These are phyloP conservation scores for Pollenia amentaria DNA, from an alignment of 2,888 invertebrate genomes.

Conservation along the genomic window DNA sequence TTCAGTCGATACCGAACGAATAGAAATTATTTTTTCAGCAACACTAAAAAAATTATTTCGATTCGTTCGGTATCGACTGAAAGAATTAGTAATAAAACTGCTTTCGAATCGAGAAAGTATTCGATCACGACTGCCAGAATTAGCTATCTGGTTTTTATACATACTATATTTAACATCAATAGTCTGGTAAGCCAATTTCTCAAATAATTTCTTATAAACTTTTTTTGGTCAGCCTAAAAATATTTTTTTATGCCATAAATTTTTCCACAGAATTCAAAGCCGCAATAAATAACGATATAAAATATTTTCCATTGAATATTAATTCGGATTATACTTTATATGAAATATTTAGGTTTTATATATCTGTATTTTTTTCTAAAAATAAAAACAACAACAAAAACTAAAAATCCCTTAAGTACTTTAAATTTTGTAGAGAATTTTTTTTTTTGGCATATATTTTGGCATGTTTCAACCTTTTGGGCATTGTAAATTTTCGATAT, in stretches of 20 bases:
- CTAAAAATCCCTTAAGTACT: slow-evolving; percentile 38
- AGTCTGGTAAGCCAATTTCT: too few species aligned
- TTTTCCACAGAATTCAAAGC: background rate
- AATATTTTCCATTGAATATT: slow-evolving; percentile 36
- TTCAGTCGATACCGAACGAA: too few species aligned
- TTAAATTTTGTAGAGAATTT: slow-evolving; percentile 1
- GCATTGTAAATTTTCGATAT: slow-evolving; percentile 24
- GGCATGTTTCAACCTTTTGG: slow-evolving; percentile 7
- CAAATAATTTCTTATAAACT: too few species aligned
- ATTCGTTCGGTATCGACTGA: too few species aligned
- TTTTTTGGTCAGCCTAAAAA: background rate
- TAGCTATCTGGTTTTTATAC: too few species aligned
- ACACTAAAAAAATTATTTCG: too few species aligned
- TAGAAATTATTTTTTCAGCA: too few species aligned
- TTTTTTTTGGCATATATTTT: slow-evolving; percentile 5
- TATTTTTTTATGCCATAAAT: background rate
- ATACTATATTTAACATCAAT: too few species aligned
- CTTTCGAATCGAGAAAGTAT: too few species aligned
- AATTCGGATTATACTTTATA: slow-evolving; percentile 6
- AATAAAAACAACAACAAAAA: slow-evolving; percentile 6
- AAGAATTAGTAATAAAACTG: too few species aligned
- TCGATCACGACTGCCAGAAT: too few species aligned
- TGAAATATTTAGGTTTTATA: background rate
- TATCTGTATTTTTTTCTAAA: background rate
- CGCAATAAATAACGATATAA: background rate